A percentile compares a stretch with the other conserved stretches of the same genome.
Evolutionary conservation across 2,888 invertebrate genomes (phyloP).

Genomic region (Drosophila eohydei): DNA sequence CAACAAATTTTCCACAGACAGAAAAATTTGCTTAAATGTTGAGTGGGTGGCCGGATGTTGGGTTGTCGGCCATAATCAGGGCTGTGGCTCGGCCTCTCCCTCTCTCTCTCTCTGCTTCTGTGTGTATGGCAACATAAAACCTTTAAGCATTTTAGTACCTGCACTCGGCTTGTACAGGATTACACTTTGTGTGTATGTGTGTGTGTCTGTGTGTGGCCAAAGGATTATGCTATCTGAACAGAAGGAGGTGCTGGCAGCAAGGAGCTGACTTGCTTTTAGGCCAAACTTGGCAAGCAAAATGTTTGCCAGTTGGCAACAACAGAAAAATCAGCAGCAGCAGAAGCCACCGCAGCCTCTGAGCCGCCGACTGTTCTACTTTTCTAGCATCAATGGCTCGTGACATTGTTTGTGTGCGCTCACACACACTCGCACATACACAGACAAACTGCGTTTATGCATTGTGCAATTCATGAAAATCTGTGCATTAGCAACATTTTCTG

Average conservation of each 20-base stretch:
- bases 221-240: conserved; percentile 14
- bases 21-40: conserved; percentile 48
- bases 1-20: conserved; percentile 25
- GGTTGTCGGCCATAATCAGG: conserved; percentile 30
- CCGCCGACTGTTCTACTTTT: conserved; percentile 73
- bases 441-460: conserved; percentile 28
- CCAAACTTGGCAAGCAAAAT: conserved; percentile 73
- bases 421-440: conserved; percentile 5
- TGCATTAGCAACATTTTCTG: conserved; percentile 1
- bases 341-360: conserved; percentile 47
- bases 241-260: conserved; percentile 7
- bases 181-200: conserved; percentile 26
- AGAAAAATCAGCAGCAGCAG: conserved; percentile 35
- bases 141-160: conserved; percentile 63
- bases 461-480: conserved; percentile 26
- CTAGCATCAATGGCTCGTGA: conserved; percentile 79
- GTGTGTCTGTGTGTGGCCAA: conserved; percentile 24
- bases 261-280: conserved; percentile 55
- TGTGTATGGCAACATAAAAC: conserved; percentile 36
- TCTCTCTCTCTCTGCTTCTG: neutral
- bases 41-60: conserved; percentile 11
- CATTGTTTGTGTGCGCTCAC: conserved; percentile 69
- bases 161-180: conserved; percentile 47
- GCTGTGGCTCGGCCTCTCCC: neutral
- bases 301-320: conserved; percentile 74